Conservation (phyloP, 2,888 invertebrate genomes). For the Drosophila koepferae region DNA sequence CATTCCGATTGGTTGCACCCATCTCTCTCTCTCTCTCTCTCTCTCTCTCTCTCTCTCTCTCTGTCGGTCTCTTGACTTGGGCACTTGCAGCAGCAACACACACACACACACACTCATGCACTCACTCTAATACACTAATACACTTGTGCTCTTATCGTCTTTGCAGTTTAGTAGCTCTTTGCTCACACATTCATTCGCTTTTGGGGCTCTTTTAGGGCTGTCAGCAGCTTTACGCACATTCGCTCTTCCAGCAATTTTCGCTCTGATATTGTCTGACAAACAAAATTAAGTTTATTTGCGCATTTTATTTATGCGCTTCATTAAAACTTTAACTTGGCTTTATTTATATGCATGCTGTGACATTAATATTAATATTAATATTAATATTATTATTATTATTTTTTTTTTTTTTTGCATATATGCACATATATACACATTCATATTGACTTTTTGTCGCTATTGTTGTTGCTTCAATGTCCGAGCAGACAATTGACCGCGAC, state of each 20-base stretch:
- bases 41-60: no score
- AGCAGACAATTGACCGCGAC: slow-evolving; percentile 48
- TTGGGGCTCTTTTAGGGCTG: slow-evolving; percentile 29
- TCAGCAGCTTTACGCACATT: slow-evolving; percentile 30
- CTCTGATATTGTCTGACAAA: slow-evolving; percentile 53
- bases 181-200: slow-evolving; percentile 19
- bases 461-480: slow-evolving; percentile 43
- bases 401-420: neutral
- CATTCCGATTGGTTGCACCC: slow-evolving; percentile 54
- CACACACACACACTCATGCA: neutral
- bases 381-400: neutral
- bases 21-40: slow-evolving; percentile 1
- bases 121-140: slow-evolving; percentile 1
- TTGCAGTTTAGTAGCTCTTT: slow-evolving; percentile 42
- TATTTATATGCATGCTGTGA: slow-evolving; percentile 61
- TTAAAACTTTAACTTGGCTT: slow-evolving; percentile 75
- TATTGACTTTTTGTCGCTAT: slow-evolving; percentile 12
- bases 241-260: slow-evolving; percentile 13
- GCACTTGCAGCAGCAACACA: slow-evolving; percentile 14
- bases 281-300: slow-evolving; percentile 75
- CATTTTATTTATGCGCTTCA: slow-evolving; percentile 79
- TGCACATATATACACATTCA: neutral
- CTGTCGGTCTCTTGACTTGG: slow-evolving; percentile 6
- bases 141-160: slow-evolving; percentile 30
- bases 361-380: slow-evolving; percentile 71